Evolutionary conservation across 2,888 invertebrate genomes (phyloP).

Genomic region (Boloria euphrosyne): DNA sequence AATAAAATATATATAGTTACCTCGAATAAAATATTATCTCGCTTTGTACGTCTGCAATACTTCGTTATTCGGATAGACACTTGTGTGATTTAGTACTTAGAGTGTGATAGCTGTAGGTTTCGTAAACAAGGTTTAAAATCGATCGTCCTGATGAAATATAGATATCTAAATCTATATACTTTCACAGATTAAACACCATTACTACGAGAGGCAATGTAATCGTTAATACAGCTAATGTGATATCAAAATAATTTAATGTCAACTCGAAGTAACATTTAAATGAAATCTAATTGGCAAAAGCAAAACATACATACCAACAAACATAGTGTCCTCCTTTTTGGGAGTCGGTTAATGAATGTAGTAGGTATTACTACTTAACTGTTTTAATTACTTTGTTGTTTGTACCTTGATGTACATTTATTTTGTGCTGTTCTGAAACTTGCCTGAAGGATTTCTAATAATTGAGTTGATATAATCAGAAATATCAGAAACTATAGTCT

Average conservation of each 20-base stretch:
- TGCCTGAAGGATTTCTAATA: no score
- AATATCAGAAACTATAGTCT: background rate
- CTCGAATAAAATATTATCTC: slow-evolving; percentile 14
- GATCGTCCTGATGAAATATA: slow-evolving; percentile 19
- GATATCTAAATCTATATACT: slow-evolving; percentile 20
- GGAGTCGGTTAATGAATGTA: no score
- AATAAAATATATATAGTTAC: slow-evolving; percentile 27
- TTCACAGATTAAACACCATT: slow-evolving; percentile 7
- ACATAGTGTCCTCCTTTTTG: no score
- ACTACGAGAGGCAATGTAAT: no score
- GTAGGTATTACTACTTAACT: no score
- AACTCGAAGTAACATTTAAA: background rate
- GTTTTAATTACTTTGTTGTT: no score
- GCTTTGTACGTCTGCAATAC: slow-evolving; percentile 29
- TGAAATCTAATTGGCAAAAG: no score
- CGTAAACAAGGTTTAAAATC: slow-evolving; percentile 26
- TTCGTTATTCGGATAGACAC: slow-evolving; percentile 30
- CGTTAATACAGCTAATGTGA: no score
- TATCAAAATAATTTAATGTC: background rate
- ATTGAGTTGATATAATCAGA: background rate
- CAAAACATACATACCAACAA: no score
- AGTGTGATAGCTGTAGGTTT: slow-evolving; percentile 34
- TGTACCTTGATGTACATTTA: no score
- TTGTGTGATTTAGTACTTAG: slow-evolving; percentile 31
- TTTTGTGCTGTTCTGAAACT: no score